Percentiles rank a stretch among this genome's conserved stretches.
These are phyloP conservation scores for Aphelenchoides fujianensis DNA, from an alignment of 1,140 invertebrate genomes.

Conservation along the genomic window DNA sequence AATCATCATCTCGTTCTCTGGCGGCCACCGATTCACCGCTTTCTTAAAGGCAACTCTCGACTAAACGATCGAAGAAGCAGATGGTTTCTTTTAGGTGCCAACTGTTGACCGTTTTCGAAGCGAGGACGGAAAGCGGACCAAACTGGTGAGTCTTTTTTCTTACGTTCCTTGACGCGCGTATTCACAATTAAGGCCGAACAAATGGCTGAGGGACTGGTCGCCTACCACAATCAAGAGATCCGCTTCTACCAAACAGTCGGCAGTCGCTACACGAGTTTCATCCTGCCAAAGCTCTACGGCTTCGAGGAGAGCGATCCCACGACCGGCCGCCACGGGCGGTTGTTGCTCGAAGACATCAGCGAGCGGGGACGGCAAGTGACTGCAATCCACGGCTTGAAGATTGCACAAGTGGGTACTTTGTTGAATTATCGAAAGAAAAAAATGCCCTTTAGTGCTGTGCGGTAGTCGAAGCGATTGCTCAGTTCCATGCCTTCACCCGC, in stretches of 20 bases:
- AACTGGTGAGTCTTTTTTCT: too few relatives aligned
- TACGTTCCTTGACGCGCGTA: too few relatives aligned
- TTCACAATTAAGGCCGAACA: too few relatives aligned
- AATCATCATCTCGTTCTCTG: not conserved
- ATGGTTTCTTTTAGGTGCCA: constrained; percentile 13
- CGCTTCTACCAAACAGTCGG: constrained; percentile 9
- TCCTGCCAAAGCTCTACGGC: constrained; percentile 3
- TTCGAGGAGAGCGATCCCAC: constrained; percentile 10
- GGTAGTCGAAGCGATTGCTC: constrained; percentile 14
- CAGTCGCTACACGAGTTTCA: not conserved
- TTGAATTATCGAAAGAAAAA: too few relatives aligned
- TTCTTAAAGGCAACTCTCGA: constrained; percentile 3
- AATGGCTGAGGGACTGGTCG: constrained; percentile 12
- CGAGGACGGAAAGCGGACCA: not conserved
- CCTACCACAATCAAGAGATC: constrained; percentile 16
- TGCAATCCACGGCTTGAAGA: constrained; percentile 3
- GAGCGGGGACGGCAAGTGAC: not conserved
- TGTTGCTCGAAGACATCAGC: not conserved
- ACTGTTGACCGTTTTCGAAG: not conserved
- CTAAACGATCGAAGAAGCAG: not conserved
- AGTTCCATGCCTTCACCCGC: constrained; percentile 14
- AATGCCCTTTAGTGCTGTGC: too few relatives aligned
- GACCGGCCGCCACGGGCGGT: not conserved
- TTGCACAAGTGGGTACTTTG: constrained; percentile 8
- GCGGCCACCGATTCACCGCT: not conserved